Base-by-base conservation (phyloP, 2,797 vertebrate genomes). In the Saxicola maurus region DNA sequence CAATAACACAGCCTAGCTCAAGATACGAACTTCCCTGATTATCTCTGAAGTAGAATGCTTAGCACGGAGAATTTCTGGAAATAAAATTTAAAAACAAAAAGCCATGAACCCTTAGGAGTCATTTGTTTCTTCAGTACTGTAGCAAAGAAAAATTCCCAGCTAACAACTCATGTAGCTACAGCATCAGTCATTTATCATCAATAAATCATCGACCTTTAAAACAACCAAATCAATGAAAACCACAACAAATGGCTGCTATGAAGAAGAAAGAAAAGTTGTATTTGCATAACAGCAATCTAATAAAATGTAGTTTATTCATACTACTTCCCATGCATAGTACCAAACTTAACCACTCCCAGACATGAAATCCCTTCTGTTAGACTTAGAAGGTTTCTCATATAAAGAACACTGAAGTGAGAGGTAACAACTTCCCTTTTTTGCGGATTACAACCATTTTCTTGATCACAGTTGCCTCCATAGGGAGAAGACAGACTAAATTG, bases 31-130 rank as follows among this genome's bases (percentile, higher is more conserved):
- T 49, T 69, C 35, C n/a, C 64, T 94, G 71, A 84, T 94, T 78
- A 86, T 76, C 72, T 95, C 76, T 31, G 28, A 93, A 94, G 65
- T 19, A 66, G 65, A 95, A 93, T 93, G 90, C 90, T 95, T 94
- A 94, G 66, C 94, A 94, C 3, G 7, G 74, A 95, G 72, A 88
- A 91, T 90, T 94, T 94, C 86, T 91, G 88, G 78, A 96, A 96
- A 96, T 95, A 95, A 96, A 96, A 95, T 87, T 95, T 90, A 84
- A 89, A 94, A 94, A 13, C 71, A 88, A 93, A 96, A 94, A 94
- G 67, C 46, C 80, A 88, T 0, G 3, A 93, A 60, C 87, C 76
- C 93, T 89, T 89, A 92, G 86, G 94, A 97, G 86, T 74, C 35
- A 90, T 93, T 93, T 93, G 82, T 95, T 95, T 95, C 90, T 94